Conservation (phyloP, 1,140 invertebrate species). For the Danaus plexippus region DNA sequence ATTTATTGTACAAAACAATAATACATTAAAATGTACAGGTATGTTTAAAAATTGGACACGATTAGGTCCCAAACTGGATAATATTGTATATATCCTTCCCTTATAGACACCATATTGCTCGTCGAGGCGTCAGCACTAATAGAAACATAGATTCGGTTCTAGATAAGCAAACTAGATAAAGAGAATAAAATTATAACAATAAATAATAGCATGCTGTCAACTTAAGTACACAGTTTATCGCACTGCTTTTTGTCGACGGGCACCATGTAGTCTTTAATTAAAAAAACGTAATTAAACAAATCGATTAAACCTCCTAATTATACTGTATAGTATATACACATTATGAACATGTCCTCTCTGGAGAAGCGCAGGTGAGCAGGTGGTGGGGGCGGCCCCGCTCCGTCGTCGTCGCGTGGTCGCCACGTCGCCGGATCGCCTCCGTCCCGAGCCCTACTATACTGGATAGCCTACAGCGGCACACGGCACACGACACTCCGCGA, state of each 20-base stretch:
- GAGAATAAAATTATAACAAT: slow-evolving; percentile 70
- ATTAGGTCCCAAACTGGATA: slow-evolving; percentile 68
- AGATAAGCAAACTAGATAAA: slow-evolving; percentile 69
- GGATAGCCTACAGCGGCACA: slow-evolving; percentile 2
- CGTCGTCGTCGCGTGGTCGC: slow-evolving; percentile 22
- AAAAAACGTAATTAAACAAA: slow-evolving; percentile 70
- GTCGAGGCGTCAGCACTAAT: slow-evolving; percentile 69
- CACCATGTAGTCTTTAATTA: slow-evolving; percentile 70
- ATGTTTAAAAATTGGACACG: slow-evolving; percentile 71
- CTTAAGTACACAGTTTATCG: slow-evolving; percentile 71
- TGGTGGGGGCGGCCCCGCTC: slow-evolving; percentile 28
- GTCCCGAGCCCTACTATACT: background rate
- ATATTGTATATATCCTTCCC: slow-evolving; percentile 61
- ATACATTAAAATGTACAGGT: slow-evolving; percentile 74
- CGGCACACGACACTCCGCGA: slow-evolving; percentile 19
- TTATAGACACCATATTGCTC: slow-evolving; percentile 70
- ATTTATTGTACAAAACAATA: slow-evolving; percentile 75
- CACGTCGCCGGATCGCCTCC: slow-evolving; percentile 7
- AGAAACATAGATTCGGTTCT: slow-evolving; percentile 66
- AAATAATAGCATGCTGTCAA: slow-evolving; percentile 69
- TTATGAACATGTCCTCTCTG: slow-evolving; percentile 68
- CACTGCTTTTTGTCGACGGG: slow-evolving; percentile 69
- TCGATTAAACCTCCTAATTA: slow-evolving; percentile 69
- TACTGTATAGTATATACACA: slow-evolving; percentile 69
- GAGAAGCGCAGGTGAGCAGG: slow-evolving; percentile 40